phyloP scores from a whole-genome alignment of 2,113 vertebrate genomes.

The Leptodactylus fuscus region DNA sequence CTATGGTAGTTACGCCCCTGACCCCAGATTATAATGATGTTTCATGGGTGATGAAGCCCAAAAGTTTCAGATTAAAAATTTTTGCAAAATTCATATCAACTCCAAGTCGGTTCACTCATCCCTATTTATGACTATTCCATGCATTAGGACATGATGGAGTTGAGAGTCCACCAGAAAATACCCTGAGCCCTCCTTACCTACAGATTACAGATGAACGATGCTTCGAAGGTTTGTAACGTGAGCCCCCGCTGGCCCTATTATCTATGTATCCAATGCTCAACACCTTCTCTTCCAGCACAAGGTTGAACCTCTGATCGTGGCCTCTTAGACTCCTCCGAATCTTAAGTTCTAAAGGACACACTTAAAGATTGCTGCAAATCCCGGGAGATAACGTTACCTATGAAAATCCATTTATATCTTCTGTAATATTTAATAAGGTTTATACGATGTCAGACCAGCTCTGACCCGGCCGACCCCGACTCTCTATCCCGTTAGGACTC shows the following conservation, averaged over 20 bases:
- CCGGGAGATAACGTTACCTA: neutral
- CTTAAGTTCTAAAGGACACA: constrained; percentile 14
- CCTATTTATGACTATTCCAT: no score
- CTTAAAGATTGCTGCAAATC: constrained; percentile 15
- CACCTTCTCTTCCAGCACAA: neutral
- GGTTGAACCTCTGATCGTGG: neutral
- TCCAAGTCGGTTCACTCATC: no score
- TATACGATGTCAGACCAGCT: constrained; percentile 7
- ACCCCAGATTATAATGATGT: no score
- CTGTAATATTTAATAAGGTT: constrained; percentile 18
- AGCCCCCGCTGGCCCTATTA: neutral
- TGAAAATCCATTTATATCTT: neutral
- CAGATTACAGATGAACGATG: neutral
- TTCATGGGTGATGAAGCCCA: no score
- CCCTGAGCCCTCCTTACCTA: neutral
- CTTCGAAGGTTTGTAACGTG: neutral
- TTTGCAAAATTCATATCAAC: no score
- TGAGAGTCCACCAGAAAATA: no score
- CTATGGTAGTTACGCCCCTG: no score
- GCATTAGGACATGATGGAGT: no score
- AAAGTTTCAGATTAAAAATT: no score
- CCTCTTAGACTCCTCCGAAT: neutral
- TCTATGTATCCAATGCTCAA: neutral
- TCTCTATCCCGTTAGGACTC: neutral
- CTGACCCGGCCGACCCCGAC: neutral